Percentiles rank a stretch among this genome's conserved stretches.
These are phyloP conservation scores for Nephrotoma flavescens DNA, from an alignment of 2,888 invertebrate species.

Conservation along the genomic window DNA sequence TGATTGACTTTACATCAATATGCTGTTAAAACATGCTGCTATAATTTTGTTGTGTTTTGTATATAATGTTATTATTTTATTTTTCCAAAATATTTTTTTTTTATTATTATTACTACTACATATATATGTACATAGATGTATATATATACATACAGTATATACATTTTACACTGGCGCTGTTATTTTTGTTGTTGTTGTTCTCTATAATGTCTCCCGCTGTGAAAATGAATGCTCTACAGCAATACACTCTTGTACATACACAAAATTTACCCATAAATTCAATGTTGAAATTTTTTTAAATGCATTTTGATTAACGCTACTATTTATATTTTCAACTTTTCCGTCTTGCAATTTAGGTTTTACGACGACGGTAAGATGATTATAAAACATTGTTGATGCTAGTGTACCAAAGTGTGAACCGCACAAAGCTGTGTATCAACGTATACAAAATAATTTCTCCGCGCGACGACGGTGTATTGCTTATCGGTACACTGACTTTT, in stretches of 20 bases:
- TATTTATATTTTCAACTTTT: neutral
- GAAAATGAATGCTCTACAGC: neutral
- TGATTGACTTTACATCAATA: constrained; percentile 5
- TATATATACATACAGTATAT: neutral
- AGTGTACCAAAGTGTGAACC: neutral
- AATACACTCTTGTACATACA: neutral
- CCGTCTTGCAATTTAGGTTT: neutral
- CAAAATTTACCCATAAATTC: neutral
- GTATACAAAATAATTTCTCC: neutral
- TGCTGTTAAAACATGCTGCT: constrained; percentile 5
- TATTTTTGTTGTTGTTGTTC: neutral
- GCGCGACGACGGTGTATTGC: neutral
- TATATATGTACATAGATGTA: too few relatives aligned
- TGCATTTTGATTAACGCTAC: neutral
- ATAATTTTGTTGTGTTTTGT: neutral
- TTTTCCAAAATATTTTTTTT: neutral
- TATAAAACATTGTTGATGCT: neutral
- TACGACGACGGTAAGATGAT: neutral
- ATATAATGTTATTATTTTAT: neutral
- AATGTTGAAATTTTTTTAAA: neutral
- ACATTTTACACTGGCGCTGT: neutral
- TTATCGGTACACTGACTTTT: neutral
- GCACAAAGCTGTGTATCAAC: neutral
- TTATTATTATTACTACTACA: neutral
- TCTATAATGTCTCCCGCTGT: neutral